Evolutionary conservation across 2,113 vertebrate genomes (phyloP).

Genomic region (Anthoscopus minutus): DNA sequence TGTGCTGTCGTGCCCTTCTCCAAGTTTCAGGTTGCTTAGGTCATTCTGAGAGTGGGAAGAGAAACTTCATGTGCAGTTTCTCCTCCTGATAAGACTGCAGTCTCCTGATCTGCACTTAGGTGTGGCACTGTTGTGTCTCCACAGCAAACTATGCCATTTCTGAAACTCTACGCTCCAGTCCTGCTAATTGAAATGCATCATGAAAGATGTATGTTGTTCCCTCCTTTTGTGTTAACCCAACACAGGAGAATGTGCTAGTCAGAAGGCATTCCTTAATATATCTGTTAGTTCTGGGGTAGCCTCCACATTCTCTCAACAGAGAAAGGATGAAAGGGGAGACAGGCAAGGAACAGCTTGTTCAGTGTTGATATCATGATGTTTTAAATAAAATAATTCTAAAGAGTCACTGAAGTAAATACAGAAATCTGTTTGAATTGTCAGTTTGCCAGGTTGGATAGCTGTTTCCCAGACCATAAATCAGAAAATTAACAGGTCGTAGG

Average conservation of each 20-base stretch:
- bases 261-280: background rate
- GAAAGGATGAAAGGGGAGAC: background rate
- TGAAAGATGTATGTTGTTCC: slow-evolving; percentile 48
- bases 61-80: slow-evolving; percentile 23
- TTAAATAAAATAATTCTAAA: background rate
- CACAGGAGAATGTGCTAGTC: background rate
- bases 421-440: background rate
- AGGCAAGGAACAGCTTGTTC: background rate
- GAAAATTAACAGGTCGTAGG: background rate
- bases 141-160: background rate
- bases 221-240: background rate
- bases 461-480: background rate
- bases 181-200: slow-evolving; percentile 55
- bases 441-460: background rate
- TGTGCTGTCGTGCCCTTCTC: background rate
- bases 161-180: background rate
- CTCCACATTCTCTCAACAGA: background rate
- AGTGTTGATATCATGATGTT: background rate
- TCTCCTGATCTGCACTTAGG: background rate
- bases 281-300: background rate
- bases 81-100: background rate
- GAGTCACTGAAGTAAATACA: background rate
- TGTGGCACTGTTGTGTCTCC: slow-evolving; percentile 18
- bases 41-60: slow-evolving; percentile 37
- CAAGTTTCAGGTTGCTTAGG: background rate